Percentiles rank a stretch among this genome's conserved stretches.
These are phyloP conservation scores for Melanostoma scalare DNA, from an alignment of 2,888 invertebrate genomes.

Conservation along the genomic window DNA sequence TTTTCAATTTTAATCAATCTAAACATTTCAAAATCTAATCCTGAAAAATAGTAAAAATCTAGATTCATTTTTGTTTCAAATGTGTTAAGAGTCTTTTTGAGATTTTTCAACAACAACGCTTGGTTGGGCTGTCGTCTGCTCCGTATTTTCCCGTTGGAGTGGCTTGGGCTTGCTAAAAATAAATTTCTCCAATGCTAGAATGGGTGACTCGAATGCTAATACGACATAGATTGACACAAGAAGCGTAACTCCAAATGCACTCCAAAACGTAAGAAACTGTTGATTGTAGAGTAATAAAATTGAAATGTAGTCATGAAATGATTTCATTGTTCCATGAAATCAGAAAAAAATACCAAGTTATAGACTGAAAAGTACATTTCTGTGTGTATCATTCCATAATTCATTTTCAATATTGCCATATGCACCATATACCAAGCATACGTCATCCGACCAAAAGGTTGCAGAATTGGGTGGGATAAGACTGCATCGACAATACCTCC, in stretches of 20 bases:
- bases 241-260: conserved; percentile 3
- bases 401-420: conserved; percentile 50
- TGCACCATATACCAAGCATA: conserved; percentile 72
- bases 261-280: conserved; percentile 3
- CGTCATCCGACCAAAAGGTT: conserved; percentile 70
- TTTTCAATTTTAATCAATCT: background rate
- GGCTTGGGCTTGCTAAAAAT: background rate
- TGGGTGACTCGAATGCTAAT: conserved; percentile 10
- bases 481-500: conserved; percentile 71
- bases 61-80: background rate
- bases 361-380: conserved; percentile 53
- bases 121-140: background rate
- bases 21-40: background rate
- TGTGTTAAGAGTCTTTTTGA: background rate
- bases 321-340: too few species aligned
- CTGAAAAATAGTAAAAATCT: background rate
- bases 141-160: background rate
- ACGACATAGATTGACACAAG: conserved; percentile 12
- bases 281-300: background rate
- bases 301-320: background rate
- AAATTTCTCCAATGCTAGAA: conserved; percentile 8
- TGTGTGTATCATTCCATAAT: conserved; percentile 45
- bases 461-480: conserved; percentile 66
- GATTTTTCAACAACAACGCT: background rate
- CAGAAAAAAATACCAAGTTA: conserved; percentile 42